phyloP scores from a whole-genome alignment of 1,140 invertebrate genomes.

The Pseudomyrmex flavicornis region DNA sequence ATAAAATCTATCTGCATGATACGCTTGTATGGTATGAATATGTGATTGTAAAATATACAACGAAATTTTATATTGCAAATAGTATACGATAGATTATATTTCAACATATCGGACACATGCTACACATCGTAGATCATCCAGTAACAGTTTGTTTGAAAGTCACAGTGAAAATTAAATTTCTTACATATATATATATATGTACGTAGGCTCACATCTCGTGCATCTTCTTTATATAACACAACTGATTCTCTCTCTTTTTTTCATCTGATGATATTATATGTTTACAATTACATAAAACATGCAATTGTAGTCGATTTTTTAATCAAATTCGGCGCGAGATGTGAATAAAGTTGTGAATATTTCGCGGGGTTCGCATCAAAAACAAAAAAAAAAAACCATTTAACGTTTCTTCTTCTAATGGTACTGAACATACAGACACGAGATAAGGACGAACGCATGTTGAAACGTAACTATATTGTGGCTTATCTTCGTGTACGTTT shows the following conservation, averaged over 20 bases:
- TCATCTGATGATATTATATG: neutral
- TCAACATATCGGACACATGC: constrained; percentile 15
- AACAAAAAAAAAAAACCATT: no score
- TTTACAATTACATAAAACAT: no score
- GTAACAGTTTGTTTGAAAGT: neutral
- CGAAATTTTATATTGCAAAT: constrained; percentile 33
- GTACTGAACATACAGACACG: neutral
- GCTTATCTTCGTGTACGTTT: constrained; percentile 3
- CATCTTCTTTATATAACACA: neutral
- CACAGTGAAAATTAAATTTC: neutral
- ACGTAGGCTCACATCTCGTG: neutral
- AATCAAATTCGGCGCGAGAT: neutral
- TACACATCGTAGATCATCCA: constrained; percentile 14
- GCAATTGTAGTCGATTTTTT: no score
- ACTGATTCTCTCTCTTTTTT: constrained; percentile 22
- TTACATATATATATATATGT: neutral
- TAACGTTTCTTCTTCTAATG: neutral
- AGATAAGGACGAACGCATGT: neutral
- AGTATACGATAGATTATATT: neutral
- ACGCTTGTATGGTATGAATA: constrained; percentile 15
- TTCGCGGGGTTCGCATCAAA: no score
- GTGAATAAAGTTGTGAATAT: neutral
- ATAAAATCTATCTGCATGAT: constrained; percentile 51
- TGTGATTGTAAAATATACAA: constrained; percentile 37
- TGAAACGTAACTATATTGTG: neutral